These are phyloP conservation scores for Pomacea maculata DNA, from an alignment of 1,140 invertebrate species.

Conservation along the genomic window DNA sequence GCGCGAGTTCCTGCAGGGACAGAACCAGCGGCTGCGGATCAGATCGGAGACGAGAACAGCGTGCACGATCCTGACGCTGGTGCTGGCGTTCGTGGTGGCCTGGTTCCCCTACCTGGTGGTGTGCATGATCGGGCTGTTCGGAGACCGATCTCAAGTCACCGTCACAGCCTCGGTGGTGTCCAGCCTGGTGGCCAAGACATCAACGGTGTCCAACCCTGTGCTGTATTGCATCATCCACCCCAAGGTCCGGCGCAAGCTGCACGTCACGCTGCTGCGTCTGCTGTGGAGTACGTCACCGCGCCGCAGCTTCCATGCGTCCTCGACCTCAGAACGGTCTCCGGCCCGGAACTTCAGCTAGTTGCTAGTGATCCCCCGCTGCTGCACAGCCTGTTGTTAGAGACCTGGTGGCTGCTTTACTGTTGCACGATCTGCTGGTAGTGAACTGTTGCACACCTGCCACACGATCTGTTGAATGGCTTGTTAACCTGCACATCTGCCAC, in stretches of 20 bases:
- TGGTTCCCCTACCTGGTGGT: constrained; percentile 66
- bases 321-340: not conserved
- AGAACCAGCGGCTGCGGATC: not conserved
- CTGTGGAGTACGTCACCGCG: not conserved
- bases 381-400: no score
- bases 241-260: constrained; percentile 32
- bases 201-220: constrained; percentile 81
- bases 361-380: no score
- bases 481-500: no score
- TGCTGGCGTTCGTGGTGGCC: constrained; percentile 33
- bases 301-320: not conserved
- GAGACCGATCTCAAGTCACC: constrained; percentile 66
- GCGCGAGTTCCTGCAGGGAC: not conserved
- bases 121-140: constrained; percentile 84
- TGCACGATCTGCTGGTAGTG: no score
- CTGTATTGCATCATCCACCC: constrained; percentile 75
- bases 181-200: constrained; percentile 79
- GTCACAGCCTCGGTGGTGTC: constrained; percentile 74
- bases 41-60: not conserved
- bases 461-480: no score
- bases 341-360: no score
- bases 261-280: not conserved
- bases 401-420: no score
- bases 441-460: no score
- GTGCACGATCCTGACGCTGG: not conserved